Percentiles rank a stretch among this genome's conserved stretches.
phyloP scores from a whole-genome alignment of 1,140 invertebrate genomes.

The Fopius arisanus region DNA sequence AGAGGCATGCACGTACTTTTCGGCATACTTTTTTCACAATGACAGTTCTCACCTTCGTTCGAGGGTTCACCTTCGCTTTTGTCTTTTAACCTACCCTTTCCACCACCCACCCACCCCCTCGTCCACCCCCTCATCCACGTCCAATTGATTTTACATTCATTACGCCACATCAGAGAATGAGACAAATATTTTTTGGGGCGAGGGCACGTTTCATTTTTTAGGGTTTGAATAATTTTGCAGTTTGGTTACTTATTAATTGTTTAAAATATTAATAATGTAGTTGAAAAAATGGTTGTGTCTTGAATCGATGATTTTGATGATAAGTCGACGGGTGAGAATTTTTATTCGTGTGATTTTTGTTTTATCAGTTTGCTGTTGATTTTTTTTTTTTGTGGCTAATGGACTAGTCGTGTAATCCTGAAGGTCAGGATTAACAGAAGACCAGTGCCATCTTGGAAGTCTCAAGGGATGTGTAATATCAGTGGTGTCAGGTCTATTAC shows the following conservation, averaged over 20 bases:
- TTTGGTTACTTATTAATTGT: too few relatives aligned
- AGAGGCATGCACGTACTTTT: not conserved
- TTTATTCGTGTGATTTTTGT: too few relatives aligned
- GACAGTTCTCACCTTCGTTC: slow-evolving; percentile 30
- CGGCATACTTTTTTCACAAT: slow-evolving; percentile 23
- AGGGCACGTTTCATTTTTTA: too few relatives aligned
- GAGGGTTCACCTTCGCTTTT: slow-evolving; percentile 13
- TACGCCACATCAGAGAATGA: not conserved
- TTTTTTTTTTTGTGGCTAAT: not conserved
- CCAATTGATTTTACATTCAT: slow-evolving; percentile 9
- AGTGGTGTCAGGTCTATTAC: not conserved
- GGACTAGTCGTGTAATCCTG: not conserved
- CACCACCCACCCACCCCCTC: too few relatives aligned
- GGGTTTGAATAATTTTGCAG: too few relatives aligned
- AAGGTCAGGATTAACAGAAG: not conserved
- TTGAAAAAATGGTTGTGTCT: too few relatives aligned
- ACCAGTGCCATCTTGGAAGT: not conserved
- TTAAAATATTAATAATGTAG: too few relatives aligned
- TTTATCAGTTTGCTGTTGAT: too few relatives aligned
- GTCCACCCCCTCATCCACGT: not conserved
- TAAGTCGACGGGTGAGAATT: too few relatives aligned
- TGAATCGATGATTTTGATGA: too few relatives aligned
- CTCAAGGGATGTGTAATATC: not conserved
- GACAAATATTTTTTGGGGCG: too few relatives aligned
- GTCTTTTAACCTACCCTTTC: too few relatives aligned